Conservation (phyloP, 1,140 invertebrate species). For the Penaeus chinensis region DNA sequence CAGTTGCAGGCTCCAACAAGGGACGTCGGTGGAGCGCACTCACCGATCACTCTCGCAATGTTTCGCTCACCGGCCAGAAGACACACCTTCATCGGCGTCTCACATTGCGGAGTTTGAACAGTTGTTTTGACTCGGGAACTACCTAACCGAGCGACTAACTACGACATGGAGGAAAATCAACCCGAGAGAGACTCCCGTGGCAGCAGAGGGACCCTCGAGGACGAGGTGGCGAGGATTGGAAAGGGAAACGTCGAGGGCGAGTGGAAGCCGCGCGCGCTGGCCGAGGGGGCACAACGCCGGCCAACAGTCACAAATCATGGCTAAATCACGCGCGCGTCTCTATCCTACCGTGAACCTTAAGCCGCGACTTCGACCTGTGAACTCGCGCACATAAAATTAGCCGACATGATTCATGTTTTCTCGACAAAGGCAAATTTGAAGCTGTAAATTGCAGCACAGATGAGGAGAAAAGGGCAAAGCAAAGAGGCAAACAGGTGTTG, state of each 20-base stretch:
- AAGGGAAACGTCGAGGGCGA: background rate
- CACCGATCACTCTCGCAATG: constrained; percentile 30
- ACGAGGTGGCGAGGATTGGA: background rate
- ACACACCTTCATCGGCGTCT: background rate
- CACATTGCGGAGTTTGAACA: background rate
- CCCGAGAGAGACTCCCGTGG: too few species aligned
- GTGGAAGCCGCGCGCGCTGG: constrained; percentile 12
- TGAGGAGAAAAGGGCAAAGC: background rate
- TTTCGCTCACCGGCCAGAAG: constrained; percentile 39
- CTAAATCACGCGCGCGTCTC: constrained; percentile 61
- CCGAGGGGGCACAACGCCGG: constrained; percentile 49
- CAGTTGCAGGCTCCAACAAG: constrained; percentile 59
- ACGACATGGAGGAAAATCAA: too few species aligned
- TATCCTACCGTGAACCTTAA: constrained; percentile 35
- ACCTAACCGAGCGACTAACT: too few species aligned
- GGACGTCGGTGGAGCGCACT: constrained; percentile 20
- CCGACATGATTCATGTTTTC: too few species aligned
- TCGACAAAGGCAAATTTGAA: background rate
- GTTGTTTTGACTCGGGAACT: too few species aligned
- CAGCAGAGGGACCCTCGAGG: too few species aligned
- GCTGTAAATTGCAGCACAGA: background rate
- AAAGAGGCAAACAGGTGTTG: background rate
- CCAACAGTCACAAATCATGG: constrained; percentile 64
- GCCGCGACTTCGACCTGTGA: constrained; percentile 38
- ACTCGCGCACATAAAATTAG: too few species aligned